Percentiles rank a stretch among this genome's conserved stretches.
Conservation (phyloP, 2,797 vertebrate species). For the Sciurus vulgaris region DNA sequence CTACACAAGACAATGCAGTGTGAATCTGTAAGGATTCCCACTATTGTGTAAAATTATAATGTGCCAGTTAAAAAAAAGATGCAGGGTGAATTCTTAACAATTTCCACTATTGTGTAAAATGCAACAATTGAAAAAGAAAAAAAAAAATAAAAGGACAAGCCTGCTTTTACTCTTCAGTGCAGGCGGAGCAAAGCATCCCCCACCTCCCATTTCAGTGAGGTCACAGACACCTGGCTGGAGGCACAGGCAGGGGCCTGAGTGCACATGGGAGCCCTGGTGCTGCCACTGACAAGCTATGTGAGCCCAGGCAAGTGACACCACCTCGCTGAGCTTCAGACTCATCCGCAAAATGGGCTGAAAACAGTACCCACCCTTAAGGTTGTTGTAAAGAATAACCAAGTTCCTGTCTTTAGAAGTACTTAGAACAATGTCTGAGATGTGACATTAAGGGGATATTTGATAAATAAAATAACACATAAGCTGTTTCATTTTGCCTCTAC, state of each 20-base stretch:
- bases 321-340: background rate
- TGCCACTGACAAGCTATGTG: background rate
- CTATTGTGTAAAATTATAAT: too few species aligned
- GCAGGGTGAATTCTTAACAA: too few species aligned
- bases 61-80: too few species aligned
- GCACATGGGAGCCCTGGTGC: background rate
- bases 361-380: background rate
- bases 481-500: background rate
- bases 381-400: background rate
- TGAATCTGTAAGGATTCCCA: too few species aligned
- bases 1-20: background rate
- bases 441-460: background rate
- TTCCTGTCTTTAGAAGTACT: background rate
- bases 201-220: background rate
- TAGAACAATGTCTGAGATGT: background rate
- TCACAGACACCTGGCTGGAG: background rate
- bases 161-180: background rate
- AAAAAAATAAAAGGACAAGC: too few species aligned
- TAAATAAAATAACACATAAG: background rate
- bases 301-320: background rate
- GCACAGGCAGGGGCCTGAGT: background rate
- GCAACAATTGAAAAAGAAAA: too few species aligned
- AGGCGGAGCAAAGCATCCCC: background rate
- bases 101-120: too few species aligned
- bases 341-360: background rate